Evolutionary conservation across 2,888 invertebrate species (phyloP).

Genomic region (Notodromas monacha): DNA sequence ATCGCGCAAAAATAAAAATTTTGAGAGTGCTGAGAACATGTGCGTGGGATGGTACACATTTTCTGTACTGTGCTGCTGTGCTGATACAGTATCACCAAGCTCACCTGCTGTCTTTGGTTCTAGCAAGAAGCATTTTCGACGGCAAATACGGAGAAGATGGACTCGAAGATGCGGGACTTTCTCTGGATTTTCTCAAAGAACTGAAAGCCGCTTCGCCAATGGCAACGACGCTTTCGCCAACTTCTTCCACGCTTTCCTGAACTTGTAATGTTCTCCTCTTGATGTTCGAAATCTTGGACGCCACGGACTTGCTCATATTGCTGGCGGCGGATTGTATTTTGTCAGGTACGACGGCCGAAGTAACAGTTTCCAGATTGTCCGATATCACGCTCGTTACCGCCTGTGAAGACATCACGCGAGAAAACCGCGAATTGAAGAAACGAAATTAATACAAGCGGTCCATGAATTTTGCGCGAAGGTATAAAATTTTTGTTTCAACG

Average conservation of each 20-base stretch:
- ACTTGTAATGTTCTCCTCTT: slow-evolving; percentile 17
- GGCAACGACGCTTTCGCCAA: slow-evolving; percentile 11
- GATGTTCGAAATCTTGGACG: slow-evolving; percentile 20
- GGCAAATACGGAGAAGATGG: no score
- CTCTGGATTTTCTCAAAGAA: slow-evolving; percentile 10
- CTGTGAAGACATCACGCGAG: background rate
- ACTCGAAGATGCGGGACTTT: slow-evolving; percentile 2
- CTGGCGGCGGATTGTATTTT: slow-evolving; percentile 16
- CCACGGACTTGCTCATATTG: slow-evolving; percentile 15
- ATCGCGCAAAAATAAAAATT: no score
- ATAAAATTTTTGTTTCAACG: no score
- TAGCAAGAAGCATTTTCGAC: no score
- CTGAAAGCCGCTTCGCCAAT: no score
- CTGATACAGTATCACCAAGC: no score
- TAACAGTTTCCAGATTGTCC: background rate
- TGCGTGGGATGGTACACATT: no score
- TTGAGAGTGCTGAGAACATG: no score
- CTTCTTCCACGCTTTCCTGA: slow-evolving; percentile 12
- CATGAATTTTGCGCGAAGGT: no score
- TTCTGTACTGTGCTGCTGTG: no score
- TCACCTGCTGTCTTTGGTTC: no score
- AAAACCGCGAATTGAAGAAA: background rate
- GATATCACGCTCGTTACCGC: slow-evolving; percentile 1
- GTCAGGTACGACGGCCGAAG: slow-evolving; percentile 18
- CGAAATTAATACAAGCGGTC: no score